phyloP scores from a whole-genome alignment of 2,113 vertebrate species.

The Amazona guildingii region DNA sequence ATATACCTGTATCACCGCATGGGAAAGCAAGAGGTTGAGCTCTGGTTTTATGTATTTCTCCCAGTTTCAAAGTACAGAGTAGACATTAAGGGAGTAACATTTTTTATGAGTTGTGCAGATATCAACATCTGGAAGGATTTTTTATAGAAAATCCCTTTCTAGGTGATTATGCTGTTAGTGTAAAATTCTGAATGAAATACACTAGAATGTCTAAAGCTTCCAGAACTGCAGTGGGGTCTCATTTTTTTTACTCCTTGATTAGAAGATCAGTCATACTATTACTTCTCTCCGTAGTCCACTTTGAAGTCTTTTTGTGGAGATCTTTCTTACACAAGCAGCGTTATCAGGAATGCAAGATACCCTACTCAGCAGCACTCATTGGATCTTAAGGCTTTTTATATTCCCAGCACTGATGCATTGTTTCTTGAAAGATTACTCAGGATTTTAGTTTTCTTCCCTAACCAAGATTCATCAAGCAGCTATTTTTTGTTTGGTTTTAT shows the following conservation, averaged over 20 bases:
- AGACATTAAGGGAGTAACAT: not conserved
- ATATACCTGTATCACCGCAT: slow-evolving; percentile 80
- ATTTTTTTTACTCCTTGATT: not conserved
- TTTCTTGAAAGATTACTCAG: not conserved
- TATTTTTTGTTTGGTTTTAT: not conserved
- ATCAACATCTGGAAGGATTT: not conserved
- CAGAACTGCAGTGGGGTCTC: not conserved
- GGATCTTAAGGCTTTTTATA: not conserved
- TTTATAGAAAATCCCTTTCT: not conserved
- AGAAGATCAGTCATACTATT: not conserved
- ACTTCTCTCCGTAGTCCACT: not conserved
- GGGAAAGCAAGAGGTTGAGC: not conserved
- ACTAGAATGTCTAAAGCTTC: not conserved
- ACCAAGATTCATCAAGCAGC: not conserved
- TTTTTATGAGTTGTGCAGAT: not conserved
- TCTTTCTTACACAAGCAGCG: not conserved
- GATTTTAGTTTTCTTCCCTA: not conserved
- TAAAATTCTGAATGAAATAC: not conserved
- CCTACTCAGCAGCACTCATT: not conserved
- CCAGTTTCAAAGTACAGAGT: not conserved
- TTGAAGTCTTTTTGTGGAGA: not conserved
- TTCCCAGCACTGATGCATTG: not conserved
- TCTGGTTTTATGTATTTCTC: not conserved
- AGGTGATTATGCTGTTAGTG: not conserved
- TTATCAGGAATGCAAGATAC: not conserved